Conservation (phyloP, 2,888 invertebrate genomes). For the Seira ritae region DNA sequence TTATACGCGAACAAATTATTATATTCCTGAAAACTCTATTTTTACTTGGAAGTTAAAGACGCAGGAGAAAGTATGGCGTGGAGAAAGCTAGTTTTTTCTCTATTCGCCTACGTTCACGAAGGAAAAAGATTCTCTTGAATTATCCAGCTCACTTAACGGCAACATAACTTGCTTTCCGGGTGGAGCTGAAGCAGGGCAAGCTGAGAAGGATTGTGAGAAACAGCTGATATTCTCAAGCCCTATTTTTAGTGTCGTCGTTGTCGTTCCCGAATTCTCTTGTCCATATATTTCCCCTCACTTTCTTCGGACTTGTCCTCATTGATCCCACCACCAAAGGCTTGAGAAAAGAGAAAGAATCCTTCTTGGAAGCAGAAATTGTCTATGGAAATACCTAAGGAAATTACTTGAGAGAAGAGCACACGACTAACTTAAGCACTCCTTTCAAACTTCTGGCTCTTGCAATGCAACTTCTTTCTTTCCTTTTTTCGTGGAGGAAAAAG, state of each 20-base stretch:
- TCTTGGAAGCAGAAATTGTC: background rate
- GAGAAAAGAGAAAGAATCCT: too few relatives aligned
- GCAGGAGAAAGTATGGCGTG: background rate
- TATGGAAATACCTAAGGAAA: background rate
- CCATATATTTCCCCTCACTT: background rate
- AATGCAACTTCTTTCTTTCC: background rate
- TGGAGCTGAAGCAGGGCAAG: background rate
- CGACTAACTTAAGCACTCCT: background rate
- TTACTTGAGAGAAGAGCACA: background rate
- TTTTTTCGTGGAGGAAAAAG: too few relatives aligned
- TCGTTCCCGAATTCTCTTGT: constrained; percentile 4
- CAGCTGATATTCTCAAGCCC: constrained; percentile 9
- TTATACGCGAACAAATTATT: too few relatives aligned
- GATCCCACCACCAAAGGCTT: constrained; percentile 20
- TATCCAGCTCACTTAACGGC: constrained; percentile 52
- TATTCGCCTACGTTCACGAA: constrained; percentile 1
- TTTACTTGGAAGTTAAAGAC: background rate
- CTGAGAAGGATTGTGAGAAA: background rate
- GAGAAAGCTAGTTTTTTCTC: constrained; percentile 8
- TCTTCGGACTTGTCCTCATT: constrained; percentile 27
- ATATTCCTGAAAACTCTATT: too few relatives aligned
- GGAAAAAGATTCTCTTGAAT: constrained; percentile 51
- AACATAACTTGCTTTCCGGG: constrained; percentile 49
- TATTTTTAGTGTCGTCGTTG: background rate
- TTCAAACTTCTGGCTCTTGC: background rate